A percentile compares a stretch with the other conserved stretches of the same genome.
Conservation (phyloP, 1,140 invertebrate species). For the Ceratina japonica region DNA sequence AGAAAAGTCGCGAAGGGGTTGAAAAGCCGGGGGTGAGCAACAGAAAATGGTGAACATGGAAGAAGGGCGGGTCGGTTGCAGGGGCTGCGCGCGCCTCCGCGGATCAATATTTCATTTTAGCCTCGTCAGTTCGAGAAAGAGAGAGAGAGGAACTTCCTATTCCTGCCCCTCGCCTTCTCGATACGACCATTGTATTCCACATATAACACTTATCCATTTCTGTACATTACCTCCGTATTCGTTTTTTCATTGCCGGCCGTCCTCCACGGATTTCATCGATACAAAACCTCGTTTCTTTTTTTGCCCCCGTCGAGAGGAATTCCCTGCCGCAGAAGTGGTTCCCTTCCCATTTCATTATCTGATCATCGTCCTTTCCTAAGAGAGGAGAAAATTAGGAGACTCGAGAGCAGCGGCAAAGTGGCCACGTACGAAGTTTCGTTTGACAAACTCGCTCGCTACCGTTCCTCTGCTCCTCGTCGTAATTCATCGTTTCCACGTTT, state of each 20-base stretch:
- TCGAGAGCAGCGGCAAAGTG: background rate
- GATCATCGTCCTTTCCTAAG: background rate
- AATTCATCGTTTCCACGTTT: background rate
- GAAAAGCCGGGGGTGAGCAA: background rate
- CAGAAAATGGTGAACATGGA: slow-evolving; percentile 62
- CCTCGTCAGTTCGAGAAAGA: slow-evolving; percentile 62
- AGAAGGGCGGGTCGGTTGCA: slow-evolving; percentile 75
- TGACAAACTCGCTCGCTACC: no score
- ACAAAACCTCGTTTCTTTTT: background rate
- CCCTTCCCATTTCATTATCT: background rate
- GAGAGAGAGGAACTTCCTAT: slow-evolving; percentile 21
- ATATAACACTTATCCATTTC: slow-evolving; percentile 51
- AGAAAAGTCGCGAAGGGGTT: background rate
- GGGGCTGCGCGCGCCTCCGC: slow-evolving; percentile 77
- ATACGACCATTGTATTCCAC: slow-evolving; percentile 12
- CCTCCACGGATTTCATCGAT: background rate
- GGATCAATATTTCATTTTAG: slow-evolving; percentile 79
- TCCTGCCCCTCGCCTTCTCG: slow-evolving; percentile 57
- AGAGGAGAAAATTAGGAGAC: background rate
- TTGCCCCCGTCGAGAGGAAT: background rate
- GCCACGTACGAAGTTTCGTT: background rate
- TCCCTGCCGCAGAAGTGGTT: background rate
- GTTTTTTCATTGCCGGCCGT: background rate
- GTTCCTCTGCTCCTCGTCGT: no score
- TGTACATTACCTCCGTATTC: slow-evolving; percentile 20